Evolutionary conservation across 2,113 vertebrate genomes (phyloP).

Genomic region (Notothenia coriiceps): DNA sequence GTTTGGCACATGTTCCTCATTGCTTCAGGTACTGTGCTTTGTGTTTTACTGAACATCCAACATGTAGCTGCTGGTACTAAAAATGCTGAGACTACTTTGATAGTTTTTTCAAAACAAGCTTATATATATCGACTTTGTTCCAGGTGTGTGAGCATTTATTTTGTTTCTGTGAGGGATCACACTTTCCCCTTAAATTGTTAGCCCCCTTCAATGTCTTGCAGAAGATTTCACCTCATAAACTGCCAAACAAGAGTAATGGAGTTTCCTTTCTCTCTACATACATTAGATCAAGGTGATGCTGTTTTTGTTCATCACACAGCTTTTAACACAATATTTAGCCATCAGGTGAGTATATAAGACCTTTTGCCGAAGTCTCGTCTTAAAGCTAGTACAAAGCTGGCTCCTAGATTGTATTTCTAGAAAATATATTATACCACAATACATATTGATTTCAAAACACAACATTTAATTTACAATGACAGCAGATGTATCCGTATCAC

Average conservation of each 20-base stretch:
- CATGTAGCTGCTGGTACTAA: conserved; percentile 5
- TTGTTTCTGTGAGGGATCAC: background rate
- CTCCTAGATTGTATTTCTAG: background rate
- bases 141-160: background rate
- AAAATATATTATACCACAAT: background rate
- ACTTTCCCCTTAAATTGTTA: no score
- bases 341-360: background rate
- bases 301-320: background rate
- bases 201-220: background rate
- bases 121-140: background rate
- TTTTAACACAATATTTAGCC: background rate
- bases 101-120: background rate
- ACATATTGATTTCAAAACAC: background rate
- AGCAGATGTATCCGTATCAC: background rate
- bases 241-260: background rate
- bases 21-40: background rate
- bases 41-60: background rate
- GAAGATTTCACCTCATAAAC: no score
- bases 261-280: background rate
- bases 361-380: background rate
- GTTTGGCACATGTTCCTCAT: background rate
- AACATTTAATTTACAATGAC: background rate
- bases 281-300: background rate
- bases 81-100: background rate
- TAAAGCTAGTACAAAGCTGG: background rate